Conservation (phyloP, 2,113 vertebrate species). For the Martes martes region DNA sequence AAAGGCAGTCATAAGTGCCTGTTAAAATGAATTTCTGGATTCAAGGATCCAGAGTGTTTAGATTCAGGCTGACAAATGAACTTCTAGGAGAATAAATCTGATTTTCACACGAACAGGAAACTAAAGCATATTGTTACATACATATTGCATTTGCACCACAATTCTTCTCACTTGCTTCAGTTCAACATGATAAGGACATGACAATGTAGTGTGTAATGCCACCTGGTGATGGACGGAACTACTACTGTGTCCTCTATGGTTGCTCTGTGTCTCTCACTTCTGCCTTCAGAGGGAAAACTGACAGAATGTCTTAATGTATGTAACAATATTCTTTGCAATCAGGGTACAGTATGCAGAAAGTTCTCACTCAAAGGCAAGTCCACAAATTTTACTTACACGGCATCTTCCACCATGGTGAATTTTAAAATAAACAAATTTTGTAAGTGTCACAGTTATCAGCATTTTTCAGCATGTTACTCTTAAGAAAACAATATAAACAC, state of each 20-base stretch:
- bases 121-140: conserved; percentile 49
- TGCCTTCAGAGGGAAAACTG: not conserved
- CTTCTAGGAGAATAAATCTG: not conserved
- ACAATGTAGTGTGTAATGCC: not conserved
- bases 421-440: conserved; percentile 66
- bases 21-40: conserved; percentile 54
- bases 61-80: not conserved
- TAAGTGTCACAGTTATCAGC: conserved; percentile 21
- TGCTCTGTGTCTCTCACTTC: not conserved
- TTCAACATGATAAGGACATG: not conserved
- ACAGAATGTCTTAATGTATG: not conserved
- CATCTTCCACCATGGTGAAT: conserved; percentile 54
- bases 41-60: not conserved
- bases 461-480: not conserved
- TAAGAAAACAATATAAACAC: conserved; percentile 27
- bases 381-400: conserved; percentile 60
- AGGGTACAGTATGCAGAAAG: not conserved
- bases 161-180: not conserved
- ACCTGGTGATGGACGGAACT: fast-evolving
- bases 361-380: conserved; percentile 32
- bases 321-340: conserved; percentile 26
- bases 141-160: not conserved
- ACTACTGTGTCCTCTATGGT: not conserved
- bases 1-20: conserved; percentile 42
- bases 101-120: conserved; percentile 64